These are phyloP conservation scores for Pachliopta kotzebuea DNA, from an alignment of 2,888 invertebrate species.

Conservation along the genomic window DNA sequence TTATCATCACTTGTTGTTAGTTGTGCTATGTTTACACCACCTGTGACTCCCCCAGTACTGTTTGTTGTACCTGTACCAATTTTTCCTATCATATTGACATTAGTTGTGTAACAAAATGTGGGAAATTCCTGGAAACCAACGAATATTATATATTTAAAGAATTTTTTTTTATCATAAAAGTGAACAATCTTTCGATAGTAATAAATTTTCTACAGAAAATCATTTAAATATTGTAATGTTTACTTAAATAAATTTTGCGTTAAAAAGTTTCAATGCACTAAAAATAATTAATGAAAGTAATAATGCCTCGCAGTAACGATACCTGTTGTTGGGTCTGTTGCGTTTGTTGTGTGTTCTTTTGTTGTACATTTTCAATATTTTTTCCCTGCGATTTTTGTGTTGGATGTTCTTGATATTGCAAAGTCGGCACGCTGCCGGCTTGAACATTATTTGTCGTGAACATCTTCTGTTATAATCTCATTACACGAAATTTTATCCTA, in stretches of 20 bases:
- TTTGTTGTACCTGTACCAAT: slow-evolving; percentile 70
- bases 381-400: slow-evolving; percentile 81
- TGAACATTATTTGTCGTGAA: slow-evolving; percentile 82
- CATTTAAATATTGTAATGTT: not conserved
- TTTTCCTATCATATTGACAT: slow-evolving; percentile 85
- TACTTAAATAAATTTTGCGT: not conserved
- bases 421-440: slow-evolving; percentile 81
- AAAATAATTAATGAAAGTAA: not conserved
- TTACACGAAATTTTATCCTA: slow-evolving; percentile 41
- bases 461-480: slow-evolving; percentile 57
- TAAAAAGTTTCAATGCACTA: not conserved
- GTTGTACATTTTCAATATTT: slow-evolving; percentile 82
- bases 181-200: not conserved
- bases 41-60: slow-evolving; percentile 69
- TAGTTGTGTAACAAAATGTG: slow-evolving; percentile 85
- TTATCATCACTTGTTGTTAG: slow-evolving; percentile 83
- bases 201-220: not conserved
- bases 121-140: slow-evolving; percentile 79
- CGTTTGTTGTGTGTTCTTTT: slow-evolving; percentile 79
- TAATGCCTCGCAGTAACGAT: slow-evolving; percentile 4
- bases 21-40: slow-evolving; percentile 85
- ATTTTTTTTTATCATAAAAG: not conserved
- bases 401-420: slow-evolving; percentile 85
- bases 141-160: not conserved
- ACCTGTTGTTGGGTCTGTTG: slow-evolving; percentile 52